These are phyloP conservation scores for Autographa gamma DNA, from an alignment of 2,888 invertebrate genomes.

Conservation along the genomic window DNA sequence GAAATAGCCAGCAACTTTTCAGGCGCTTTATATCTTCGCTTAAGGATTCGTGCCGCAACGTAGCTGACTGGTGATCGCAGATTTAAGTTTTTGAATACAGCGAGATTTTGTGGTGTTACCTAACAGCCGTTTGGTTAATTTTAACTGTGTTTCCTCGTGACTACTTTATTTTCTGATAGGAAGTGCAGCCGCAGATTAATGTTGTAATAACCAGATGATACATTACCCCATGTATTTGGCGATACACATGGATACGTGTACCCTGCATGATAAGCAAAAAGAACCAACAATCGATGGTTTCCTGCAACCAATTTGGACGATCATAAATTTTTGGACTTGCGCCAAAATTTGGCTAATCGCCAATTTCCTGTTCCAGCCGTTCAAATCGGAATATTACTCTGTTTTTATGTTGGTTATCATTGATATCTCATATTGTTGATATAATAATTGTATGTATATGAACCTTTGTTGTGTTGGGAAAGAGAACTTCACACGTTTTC, in stretches of 20 bases:
- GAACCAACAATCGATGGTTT: conserved; percentile 15
- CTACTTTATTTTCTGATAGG: not conserved
- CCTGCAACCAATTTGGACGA: conserved; percentile 30
- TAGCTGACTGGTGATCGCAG: not conserved
- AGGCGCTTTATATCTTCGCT: conserved; percentile 20
- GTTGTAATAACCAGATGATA: not conserved
- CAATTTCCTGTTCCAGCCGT: conserved; percentile 42
- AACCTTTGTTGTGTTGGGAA: not conserved
- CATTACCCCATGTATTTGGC: not conserved
- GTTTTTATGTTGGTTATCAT: conserved; percentile 20
- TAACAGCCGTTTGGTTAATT: not conserved
- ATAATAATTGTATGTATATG: not conserved
- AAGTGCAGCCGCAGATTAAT: not conserved
- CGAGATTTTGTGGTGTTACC: not conserved
- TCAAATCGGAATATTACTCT: conserved; percentile 40
- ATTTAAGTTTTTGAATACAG: not conserved
- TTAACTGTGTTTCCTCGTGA: not conserved
- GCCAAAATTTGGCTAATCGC: conserved; percentile 56
- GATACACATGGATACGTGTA: not conserved
- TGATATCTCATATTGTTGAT: conserved; percentile 8
- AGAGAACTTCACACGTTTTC: not conserved
- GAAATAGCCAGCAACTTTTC: conserved; percentile 46
- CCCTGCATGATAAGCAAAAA: conserved; percentile 2
- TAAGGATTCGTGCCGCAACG: not conserved
- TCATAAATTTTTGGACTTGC: conserved; percentile 38